Conservation (phyloP, 2,888 invertebrate species). For the Leptura quadrifasciata region DNA sequence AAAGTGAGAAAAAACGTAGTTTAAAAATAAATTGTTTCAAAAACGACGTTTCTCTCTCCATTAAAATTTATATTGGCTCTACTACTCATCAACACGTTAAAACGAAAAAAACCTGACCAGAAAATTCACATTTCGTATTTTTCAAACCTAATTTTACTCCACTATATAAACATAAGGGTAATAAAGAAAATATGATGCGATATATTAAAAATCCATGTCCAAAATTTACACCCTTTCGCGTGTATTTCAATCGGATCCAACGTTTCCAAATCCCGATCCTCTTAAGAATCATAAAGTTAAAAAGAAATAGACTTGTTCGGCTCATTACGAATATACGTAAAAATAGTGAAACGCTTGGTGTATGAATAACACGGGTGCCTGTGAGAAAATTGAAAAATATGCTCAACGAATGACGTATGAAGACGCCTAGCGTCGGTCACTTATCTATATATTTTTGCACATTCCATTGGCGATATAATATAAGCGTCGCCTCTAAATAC, state of each 20-base stretch:
- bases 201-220: background rate
- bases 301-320: constrained; percentile 20
- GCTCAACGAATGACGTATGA: constrained; percentile 60
- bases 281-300: constrained; percentile 17
- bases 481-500: constrained; percentile 60
- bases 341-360: constrained; percentile 39
- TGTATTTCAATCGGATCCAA: background rate
- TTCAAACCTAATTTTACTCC: no score
- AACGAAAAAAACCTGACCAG: no score
- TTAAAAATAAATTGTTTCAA: no score
- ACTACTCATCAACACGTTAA: no score
- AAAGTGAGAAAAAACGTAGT: no score
- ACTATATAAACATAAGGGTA: no score
- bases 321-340: constrained; percentile 26
- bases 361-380: constrained; percentile 46
- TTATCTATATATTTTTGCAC: constrained; percentile 67
- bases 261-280: background rate
- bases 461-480: constrained; percentile 65
- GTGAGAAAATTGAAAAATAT: constrained; percentile 56
- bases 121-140: no score
- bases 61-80: no score
- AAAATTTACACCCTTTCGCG: background rate
- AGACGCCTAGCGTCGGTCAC: constrained; percentile 66
- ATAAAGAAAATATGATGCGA: background rate
- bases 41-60: no score